phyloP scores from a whole-genome alignment of 2,797 vertebrate species.

The Mycteria americana region DNA sequence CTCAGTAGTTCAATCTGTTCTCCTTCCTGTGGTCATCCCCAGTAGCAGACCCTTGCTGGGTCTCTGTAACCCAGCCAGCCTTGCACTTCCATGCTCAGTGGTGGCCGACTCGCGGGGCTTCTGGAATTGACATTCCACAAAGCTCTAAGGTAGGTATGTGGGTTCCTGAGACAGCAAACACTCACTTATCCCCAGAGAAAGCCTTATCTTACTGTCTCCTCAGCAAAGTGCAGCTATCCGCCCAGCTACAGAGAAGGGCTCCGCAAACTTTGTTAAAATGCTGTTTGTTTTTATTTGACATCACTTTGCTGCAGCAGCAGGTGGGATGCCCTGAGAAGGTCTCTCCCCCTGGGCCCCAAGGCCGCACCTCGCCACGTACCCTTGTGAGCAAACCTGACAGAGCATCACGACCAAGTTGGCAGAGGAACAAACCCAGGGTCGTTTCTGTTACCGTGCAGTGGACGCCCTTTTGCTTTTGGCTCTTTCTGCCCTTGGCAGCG shows the following conservation, averaged over 20 bases:
- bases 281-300: background rate
- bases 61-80: background rate
- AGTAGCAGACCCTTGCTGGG: background rate
- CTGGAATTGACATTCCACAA: fast-evolving
- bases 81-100: fast-evolving
- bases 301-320: background rate
- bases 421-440: background rate
- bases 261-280: background rate
- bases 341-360: too few relatives aligned
- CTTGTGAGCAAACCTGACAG: background rate
- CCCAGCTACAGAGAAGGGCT: background rate
- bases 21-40: background rate
- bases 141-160: background rate
- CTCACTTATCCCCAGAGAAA: background rate
- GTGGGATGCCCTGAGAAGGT: background rate
- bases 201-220: background rate
- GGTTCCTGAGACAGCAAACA: background rate
- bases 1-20: background rate
- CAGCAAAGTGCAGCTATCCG: background rate
- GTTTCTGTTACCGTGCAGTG: fast-evolving
- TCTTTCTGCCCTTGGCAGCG: background rate
- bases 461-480: background rate
- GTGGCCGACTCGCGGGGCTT: background rate
- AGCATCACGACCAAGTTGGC: fast-evolving
- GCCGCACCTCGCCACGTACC: background rate